A percentile compares a stretch with the other conserved stretches of the same genome.
These are phyloP conservation scores for Muraenolepis orangiensis DNA, from an alignment of 2,797 vertebrate genomes.

Conservation along the genomic window DNA sequence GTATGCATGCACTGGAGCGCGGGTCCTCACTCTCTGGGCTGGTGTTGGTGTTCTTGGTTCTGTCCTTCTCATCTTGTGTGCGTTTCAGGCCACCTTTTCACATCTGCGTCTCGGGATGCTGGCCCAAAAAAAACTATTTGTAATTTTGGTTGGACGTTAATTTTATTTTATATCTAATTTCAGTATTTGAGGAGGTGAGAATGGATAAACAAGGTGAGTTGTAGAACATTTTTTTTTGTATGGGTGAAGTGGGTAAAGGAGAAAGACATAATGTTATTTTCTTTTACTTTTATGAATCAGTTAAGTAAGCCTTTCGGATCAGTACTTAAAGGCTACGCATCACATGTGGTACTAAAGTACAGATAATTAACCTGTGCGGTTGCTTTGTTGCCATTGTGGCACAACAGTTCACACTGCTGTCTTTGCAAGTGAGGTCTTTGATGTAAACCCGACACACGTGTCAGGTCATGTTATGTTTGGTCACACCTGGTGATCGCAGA, in stretches of 20 bases:
- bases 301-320: neutral
- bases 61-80: conserved; percentile 44
- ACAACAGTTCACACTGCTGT: neutral
- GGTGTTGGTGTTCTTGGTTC: conserved; percentile 6
- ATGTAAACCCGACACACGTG: neutral
- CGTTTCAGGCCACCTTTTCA: conserved; percentile 48
- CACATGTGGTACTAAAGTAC: neutral
- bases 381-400: neutral
- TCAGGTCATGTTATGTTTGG: neutral
- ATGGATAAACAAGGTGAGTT: conserved; percentile 77
- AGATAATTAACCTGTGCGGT: neutral
- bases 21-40: conserved; percentile 12
- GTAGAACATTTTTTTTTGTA: conserved; percentile 63
- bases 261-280: conserved; percentile 18
- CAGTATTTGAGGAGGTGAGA: conserved; percentile 75
- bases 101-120: conserved; percentile 71
- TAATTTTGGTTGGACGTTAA: conserved; percentile 61
- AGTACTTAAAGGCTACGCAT: neutral
- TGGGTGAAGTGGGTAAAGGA: conserved; percentile 52
- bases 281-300: neutral
- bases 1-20: conserved; percentile 45
- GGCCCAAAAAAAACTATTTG: conserved; percentile 13
- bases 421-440: neutral
- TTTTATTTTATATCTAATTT: conserved; percentile 79
- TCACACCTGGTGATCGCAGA: neutral